Conservation (phyloP, 2,797 vertebrate species). For the Brachyrhaphis roseni region DNA sequence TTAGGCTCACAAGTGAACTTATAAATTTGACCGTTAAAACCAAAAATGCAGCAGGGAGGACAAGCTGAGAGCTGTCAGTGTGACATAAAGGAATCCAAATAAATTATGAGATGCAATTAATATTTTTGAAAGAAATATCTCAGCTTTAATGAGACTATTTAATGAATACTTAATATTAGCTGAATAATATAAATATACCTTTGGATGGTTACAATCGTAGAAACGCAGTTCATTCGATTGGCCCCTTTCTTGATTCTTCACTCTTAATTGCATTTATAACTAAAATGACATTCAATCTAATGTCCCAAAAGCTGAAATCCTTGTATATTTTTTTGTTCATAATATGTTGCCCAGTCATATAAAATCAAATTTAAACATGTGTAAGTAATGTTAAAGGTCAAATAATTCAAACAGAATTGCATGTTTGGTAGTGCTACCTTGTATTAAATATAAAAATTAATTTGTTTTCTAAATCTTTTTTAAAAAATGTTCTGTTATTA, state of each 20-base stretch:
- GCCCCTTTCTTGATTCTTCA: not conserved
- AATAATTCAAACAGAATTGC: not conserved
- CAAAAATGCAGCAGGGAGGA: constrained; percentile 68
- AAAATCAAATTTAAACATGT: not conserved
- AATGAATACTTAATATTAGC: not conserved
- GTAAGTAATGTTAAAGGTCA: not conserved
- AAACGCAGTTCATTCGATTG: not conserved
- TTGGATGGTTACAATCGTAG: not conserved
- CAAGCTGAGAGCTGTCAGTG: constrained; percentile 12
- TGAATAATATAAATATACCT: not conserved
- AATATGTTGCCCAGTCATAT: not conserved
- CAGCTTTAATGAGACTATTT: constrained; percentile 25
- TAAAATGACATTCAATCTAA: not conserved
- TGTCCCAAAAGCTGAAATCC: not conserved
- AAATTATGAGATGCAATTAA: constrained; percentile 37
- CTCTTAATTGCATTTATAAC: not conserved
- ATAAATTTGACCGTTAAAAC: constrained; percentile 67
- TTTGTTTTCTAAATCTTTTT: too few relatives aligned
- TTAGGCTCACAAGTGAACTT: constrained; percentile 69
- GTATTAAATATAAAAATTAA: constrained; percentile 10
- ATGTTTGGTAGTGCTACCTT: not conserved
- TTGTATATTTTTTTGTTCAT: not conserved
- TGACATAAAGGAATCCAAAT: constrained; percentile 19
- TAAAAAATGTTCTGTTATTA: too few relatives aligned
- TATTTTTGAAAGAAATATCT: constrained; percentile 23